These are phyloP conservation scores for Aphodius sticticus DNA, from an alignment of 2,888 invertebrate species.

Conservation along the genomic window DNA sequence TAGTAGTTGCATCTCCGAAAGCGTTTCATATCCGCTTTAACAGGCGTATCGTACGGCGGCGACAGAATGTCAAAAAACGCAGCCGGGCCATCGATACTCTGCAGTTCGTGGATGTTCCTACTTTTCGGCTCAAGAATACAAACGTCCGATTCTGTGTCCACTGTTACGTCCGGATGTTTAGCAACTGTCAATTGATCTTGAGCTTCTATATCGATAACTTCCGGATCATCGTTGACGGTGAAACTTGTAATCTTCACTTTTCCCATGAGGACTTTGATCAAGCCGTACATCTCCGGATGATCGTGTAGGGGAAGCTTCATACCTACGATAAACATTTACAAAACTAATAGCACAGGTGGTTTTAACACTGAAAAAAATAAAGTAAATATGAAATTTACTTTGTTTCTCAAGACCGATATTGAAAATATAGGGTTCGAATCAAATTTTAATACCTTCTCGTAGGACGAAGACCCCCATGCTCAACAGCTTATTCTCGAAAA, in stretches of 20 bases:
- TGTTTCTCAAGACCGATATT: too few relatives aligned
- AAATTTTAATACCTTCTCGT: slow-evolving; percentile 65
- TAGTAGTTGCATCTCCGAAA: slow-evolving; percentile 75
- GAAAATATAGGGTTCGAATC: too few relatives aligned
- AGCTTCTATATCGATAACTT: slow-evolving; percentile 39
- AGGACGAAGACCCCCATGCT: slow-evolving; percentile 82
- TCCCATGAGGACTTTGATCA: slow-evolving; percentile 81
- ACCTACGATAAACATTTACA: too few relatives aligned
- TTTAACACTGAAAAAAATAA: too few relatives aligned
- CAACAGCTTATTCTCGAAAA: slow-evolving; percentile 78
- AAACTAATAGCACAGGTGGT: too few relatives aligned
- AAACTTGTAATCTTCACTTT: slow-evolving; percentile 71
- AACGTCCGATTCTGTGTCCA: slow-evolving; percentile 60
- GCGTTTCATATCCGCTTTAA: slow-evolving; percentile 60
- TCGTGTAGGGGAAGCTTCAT: slow-evolving; percentile 90
- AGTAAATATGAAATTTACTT: too few relatives aligned
- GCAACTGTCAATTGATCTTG: slow-evolving; percentile 41
- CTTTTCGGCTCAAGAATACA: slow-evolving; percentile 74
- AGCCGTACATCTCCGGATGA: slow-evolving; percentile 91
- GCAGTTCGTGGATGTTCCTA: slow-evolving; percentile 82
- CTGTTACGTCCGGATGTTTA: slow-evolving; percentile 52
- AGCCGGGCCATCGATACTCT: slow-evolving; percentile 78
- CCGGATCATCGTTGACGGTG: slow-evolving; percentile 41
- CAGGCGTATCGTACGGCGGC: slow-evolving; percentile 82
- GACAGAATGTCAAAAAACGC: slow-evolving; percentile 94